Conservation (phyloP, 2,888 invertebrate species). For the Xylota segnis region DNA sequence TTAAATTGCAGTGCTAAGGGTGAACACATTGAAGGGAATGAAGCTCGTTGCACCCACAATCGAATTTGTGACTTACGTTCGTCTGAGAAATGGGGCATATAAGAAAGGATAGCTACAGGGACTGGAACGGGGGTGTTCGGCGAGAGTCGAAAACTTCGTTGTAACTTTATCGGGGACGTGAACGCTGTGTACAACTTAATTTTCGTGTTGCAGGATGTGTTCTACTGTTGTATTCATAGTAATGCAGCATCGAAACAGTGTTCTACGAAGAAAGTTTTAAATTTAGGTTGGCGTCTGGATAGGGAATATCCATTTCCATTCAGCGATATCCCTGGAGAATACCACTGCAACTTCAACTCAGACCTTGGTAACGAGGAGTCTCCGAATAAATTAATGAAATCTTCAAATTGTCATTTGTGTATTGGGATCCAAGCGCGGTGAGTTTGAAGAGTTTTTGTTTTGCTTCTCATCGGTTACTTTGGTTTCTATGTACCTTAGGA, state of each 20-base stretch:
- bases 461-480: slow-evolving; percentile 29
- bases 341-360: slow-evolving; percentile 17
- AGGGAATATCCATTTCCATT: slow-evolving; percentile 47
- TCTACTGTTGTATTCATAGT: slow-evolving; percentile 26
- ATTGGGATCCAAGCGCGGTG: slow-evolving; percentile 14
- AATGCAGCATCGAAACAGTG: slow-evolving; percentile 38
- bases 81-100: slow-evolving; percentile 49
- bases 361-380: slow-evolving; percentile 9
- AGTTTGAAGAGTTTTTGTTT: slow-evolving; percentile 20
- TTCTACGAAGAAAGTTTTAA: slow-evolving; percentile 29
- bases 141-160: slow-evolving; percentile 55
- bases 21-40: slow-evolving; percentile 69
- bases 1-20: slow-evolving; percentile 69
- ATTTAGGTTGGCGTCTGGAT: slow-evolving; percentile 44
- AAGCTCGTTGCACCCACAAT: slow-evolving; percentile 53
- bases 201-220: slow-evolving; percentile 52
- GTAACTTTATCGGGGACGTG: slow-evolving; percentile 66
- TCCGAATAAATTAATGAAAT: slow-evolving; percentile 52
- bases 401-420: slow-evolving; percentile 58
- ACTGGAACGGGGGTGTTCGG: background rate
- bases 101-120: slow-evolving; percentile 23
- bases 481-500: slow-evolving; percentile 12
- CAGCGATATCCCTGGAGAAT: slow-evolving; percentile 30
- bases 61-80: slow-evolving; percentile 61
- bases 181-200: slow-evolving; percentile 66